These are phyloP conservation scores for Crepidodera aurea DNA, from an alignment of 2,888 invertebrate genomes.

Conservation along the genomic window DNA sequence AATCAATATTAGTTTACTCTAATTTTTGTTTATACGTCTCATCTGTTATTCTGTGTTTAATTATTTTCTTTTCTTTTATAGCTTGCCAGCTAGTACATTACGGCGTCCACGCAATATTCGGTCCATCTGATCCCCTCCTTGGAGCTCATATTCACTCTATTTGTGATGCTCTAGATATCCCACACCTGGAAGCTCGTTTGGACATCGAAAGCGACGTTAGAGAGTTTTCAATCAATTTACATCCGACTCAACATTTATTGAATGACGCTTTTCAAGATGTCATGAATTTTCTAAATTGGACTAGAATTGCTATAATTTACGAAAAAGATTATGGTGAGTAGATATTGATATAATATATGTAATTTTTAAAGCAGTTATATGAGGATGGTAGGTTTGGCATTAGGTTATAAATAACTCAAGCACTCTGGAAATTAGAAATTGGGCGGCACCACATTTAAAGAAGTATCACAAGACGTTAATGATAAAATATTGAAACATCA, in stretches of 20 bases:
- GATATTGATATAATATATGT: no score
- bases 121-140: constrained; percentile 77
- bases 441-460: no score
- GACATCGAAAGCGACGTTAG: constrained; percentile 68
- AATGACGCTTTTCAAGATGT: constrained; percentile 79
- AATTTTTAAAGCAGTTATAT: no score
- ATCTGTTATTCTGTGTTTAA: no score
- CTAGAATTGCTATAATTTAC: constrained; percentile 79
- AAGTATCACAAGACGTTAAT: no score
- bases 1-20: no score
- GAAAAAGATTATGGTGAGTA: constrained; percentile 82
- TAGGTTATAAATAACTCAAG: no score
- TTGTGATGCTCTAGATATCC: constrained; percentile 82
- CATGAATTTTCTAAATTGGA: constrained; percentile 82
- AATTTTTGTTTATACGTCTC: no score
- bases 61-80: constrained; percentile 58
- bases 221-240: constrained; percentile 80
- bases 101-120: constrained; percentile 80
- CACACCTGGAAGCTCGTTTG: constrained; percentile 76
- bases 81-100: constrained; percentile 75
- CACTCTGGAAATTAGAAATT: no score
- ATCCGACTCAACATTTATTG: constrained; percentile 77
- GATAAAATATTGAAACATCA: no score
- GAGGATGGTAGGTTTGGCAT: no score
- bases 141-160: constrained; percentile 81